phyloP scores from a whole-genome alignment of 2,888 invertebrate species.

The Congeria kusceri region DNA sequence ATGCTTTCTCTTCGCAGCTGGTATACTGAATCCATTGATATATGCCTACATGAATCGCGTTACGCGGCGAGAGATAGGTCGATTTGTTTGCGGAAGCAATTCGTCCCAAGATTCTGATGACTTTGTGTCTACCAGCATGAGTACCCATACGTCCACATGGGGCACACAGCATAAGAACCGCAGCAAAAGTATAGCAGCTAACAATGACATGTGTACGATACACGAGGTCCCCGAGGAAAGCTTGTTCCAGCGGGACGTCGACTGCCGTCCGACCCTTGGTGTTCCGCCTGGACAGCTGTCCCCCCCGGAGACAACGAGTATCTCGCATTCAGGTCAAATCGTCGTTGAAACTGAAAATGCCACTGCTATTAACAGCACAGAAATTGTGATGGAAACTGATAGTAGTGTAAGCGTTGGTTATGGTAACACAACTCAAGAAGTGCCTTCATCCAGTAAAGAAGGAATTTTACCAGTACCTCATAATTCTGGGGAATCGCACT shows the following conservation, averaged over 20 bases:
- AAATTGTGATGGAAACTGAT: neutral
- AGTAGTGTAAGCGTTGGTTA: neutral
- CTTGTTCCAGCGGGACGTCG: slow-evolving; percentile 18
- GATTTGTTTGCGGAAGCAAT: slow-evolving; percentile 66
- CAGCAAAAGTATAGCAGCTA: slow-evolving; percentile 34
- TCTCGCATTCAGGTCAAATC: neutral
- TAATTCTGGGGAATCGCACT: slow-evolving; percentile 1
- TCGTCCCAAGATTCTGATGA: slow-evolving; percentile 64
- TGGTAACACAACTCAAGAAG: neutral
- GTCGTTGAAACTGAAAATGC: slow-evolving; percentile 11
- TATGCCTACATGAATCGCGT: slow-evolving; percentile 76
- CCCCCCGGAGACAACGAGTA: neutral
- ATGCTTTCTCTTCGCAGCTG: slow-evolving; percentile 68
- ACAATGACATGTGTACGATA: slow-evolving; percentile 70
- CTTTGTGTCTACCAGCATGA: slow-evolving; percentile 65
- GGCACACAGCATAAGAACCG: slow-evolving; percentile 19
- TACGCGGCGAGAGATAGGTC: slow-evolving; percentile 70
- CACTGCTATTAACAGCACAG: slow-evolving; percentile 8
- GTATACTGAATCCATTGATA: slow-evolving; percentile 72
- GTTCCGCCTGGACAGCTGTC: neutral
- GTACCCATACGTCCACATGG: slow-evolving; percentile 50
- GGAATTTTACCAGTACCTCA: neutral
- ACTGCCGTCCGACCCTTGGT: neutral
- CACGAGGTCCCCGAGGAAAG: slow-evolving; percentile 59
- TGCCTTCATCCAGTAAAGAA: neutral